Evolutionary conservation across 2,888 invertebrate genomes (phyloP), one percentile per base, ranked within the genome.

Genomic region (Lochmaea crataegi): DNA sequence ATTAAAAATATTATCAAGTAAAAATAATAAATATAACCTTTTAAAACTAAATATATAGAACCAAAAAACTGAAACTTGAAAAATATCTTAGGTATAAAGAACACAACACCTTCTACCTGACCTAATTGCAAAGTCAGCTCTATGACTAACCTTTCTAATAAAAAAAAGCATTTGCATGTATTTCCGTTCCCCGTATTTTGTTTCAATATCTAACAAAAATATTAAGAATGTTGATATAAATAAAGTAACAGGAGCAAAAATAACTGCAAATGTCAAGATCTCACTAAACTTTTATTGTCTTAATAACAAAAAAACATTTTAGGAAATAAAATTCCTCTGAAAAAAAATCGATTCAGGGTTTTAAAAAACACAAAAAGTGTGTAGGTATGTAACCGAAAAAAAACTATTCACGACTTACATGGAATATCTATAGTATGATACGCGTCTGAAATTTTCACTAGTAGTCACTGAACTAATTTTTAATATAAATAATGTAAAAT

Each of bases 201-300:
- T 22, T 58, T 32, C 11, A 42, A 64, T 64, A 32, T 65, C 22
- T 41, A 58, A 26, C 57, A 26, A 58, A 58, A 58, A 58, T 57
- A 58, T 12, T 58, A 2, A 18, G 26, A 26, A 4, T 7, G 32
- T 7, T 32, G 58, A n/a, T 58, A 58, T 58, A 58, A 32, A 58
- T 58, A 58, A 26, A 32, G 26, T 57, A 6, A 26, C 16, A 61
- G 56, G 7, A 38, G 64, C 71, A 70, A 75, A 78, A 77, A 78
- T 75, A 76, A 74, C 68, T 65, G 11, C 70, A 75, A 77, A 78
- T 77, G 76, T 77, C 78, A 78, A 77, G 75, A 77, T 57, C 57
- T 22, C 57, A 42, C 12, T 42, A 57, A 66, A 38, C 22, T 38
- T 38, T 14, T 56, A 12, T 38, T 41, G n/a, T 56, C 18, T 41